These are phyloP conservation scores for Anastatus disparis DNA, from an alignment of 1,140 invertebrate species.

Conservation along the genomic window DNA sequence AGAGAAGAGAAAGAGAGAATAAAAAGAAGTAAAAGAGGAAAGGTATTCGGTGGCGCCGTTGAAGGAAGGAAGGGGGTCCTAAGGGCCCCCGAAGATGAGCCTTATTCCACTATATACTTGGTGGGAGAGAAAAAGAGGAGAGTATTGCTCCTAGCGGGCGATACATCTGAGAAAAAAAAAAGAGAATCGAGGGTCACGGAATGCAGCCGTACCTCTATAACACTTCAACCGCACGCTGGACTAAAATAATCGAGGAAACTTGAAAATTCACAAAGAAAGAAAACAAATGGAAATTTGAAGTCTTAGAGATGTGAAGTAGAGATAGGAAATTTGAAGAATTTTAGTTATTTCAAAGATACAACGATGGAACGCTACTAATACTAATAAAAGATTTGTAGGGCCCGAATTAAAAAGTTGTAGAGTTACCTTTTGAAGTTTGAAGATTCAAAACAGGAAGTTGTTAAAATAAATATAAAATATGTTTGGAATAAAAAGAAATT, in stretches of 20 bases:
- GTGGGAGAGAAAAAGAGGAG: conserved; percentile 34
- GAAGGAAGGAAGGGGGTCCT: conserved; percentile 10
- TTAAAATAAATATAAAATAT: conserved; percentile 9
- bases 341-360: too few relatives aligned
- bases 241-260: neutral
- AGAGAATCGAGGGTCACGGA: conserved; percentile 56
- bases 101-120: conserved; percentile 41
- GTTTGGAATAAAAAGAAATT: conserved; percentile 26
- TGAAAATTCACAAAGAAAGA: conserved; percentile 20
- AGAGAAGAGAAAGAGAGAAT: conserved; percentile 17
- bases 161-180: conserved; percentile 28
- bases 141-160: conserved; percentile 31
- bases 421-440: neutral
- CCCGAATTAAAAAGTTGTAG: too few relatives aligned
- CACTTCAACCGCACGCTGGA: conserved; percentile 49
- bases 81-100: conserved; percentile 55
- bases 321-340: too few relatives aligned
- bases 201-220: conserved; percentile 63
- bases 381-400: too few relatives aligned
- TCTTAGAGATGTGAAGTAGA: too few relatives aligned
- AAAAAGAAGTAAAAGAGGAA: conserved; percentile 28
- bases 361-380: too few relatives aligned
- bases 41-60: conserved; percentile 58
- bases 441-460: neutral
- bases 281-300: too few relatives aligned